phyloP scores from a whole-genome alignment of 2,888 invertebrate species.

The Drosophila lutescens region DNA sequence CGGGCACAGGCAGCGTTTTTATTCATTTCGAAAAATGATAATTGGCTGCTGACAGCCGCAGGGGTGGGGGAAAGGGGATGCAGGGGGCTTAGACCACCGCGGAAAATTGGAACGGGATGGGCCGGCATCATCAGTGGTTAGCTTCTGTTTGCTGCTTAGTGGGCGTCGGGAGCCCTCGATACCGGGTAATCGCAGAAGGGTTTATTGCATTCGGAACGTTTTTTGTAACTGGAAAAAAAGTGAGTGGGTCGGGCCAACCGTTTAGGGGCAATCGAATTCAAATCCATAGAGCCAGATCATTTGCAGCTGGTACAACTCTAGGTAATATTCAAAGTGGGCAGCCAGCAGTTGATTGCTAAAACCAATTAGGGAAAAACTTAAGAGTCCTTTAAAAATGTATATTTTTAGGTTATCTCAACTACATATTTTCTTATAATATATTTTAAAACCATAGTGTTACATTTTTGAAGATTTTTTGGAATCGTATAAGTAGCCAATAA shows the following conservation, averaged over 20 bases:
- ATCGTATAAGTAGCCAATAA: too few species aligned
- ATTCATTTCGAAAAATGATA: constrained; percentile 77
- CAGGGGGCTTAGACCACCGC: neutral
- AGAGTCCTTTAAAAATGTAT: too few species aligned
- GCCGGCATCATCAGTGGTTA: constrained; percentile 16
- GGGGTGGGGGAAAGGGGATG: neutral
- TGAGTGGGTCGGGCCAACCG: neutral
- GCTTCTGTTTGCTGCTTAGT: constrained; percentile 38
- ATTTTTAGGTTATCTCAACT: too few species aligned
- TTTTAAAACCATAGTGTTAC: too few species aligned
- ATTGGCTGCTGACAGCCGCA: constrained; percentile 74
- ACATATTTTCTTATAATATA: too few species aligned
- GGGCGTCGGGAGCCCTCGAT: constrained; percentile 11
- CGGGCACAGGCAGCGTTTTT: constrained; percentile 52
- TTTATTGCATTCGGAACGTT: neutral
- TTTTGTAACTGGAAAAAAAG: neutral
- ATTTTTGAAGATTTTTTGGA: too few species aligned
- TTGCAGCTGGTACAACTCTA: neutral
- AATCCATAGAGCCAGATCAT: neutral
- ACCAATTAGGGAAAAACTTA: too few species aligned
- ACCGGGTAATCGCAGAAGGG: constrained; percentile 10
- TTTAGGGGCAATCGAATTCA: neutral
- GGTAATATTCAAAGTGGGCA: neutral
- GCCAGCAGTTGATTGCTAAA: neutral
- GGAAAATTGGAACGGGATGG: constrained; percentile 10